Evolutionary conservation across 2,797 vertebrate genomes (phyloP), one percentile per base, ranked within the genome.

Genomic region (Caiman crocodilus): DNA sequence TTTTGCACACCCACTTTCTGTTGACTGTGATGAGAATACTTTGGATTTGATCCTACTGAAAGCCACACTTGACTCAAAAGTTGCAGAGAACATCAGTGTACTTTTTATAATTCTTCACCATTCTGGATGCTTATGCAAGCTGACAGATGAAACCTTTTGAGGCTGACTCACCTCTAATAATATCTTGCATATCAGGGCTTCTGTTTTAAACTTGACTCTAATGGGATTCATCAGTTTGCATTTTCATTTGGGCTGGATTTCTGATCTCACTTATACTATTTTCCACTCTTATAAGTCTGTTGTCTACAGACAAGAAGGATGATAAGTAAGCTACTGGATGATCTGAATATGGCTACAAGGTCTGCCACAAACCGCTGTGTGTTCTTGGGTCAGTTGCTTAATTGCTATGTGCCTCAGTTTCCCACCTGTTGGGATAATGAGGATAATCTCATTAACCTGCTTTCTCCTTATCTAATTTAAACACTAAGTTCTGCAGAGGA

Each of bases 201-300:
- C n/a, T 15, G 58, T 81, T 93, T 92, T 82, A 81, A 84, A 89
- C 71, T 20, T 35, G 82, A 15, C 28, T 76, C 32, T 87, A 21
- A 69, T 59, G 88, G 20, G 23, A 25, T 89, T 88, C 61, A 42
- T 15, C 26, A 57, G 75, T 6, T 14, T 10, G 6, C 42, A 50
- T 50, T 50, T 28, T 13, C 57, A 75, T 50, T 0, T 1, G 0
- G 0, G 16, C 56, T 30, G 79, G 0, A 0, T 65, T 88, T 16
- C n/a, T 75, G 50, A 50, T 50, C 5, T 79, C 25, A 71, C 28
- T 57, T 42, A 15, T 4, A 13, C 28, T 74, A 0, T 28, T 57
- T 67, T 77, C 84, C 30, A 25, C 57, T 65, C 42, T 16, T 6
- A 3, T 63, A 35, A 0, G 0, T 75, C 35, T 82, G 3, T 2